Evolutionary conservation across 2,113 vertebrate species (phyloP), one percentile per base, ranked within the genome.

Genomic region (Polypterus senegalus): DNA sequence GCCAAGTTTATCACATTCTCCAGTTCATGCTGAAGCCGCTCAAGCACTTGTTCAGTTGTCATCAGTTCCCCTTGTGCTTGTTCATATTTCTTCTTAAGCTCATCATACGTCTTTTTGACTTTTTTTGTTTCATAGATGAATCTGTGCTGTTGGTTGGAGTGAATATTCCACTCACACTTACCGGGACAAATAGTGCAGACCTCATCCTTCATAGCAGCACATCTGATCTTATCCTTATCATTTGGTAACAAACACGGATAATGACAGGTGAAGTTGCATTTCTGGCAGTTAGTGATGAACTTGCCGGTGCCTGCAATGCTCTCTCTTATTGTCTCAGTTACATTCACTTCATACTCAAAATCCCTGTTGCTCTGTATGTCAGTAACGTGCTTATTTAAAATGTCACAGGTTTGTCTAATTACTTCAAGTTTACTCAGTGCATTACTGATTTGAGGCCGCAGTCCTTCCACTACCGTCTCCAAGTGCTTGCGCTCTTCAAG

Each of bases 21-120:
- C 3, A 67, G 49, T 4, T 73, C 58, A 3, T 54, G 2, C 51
- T 75, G 54, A 5, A 75, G 61, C 5, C 43, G 47, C 3, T 64
- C 9, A 44, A 67, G 59, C 4, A 73, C 63, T 5, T 75, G 52
- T 27, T 67, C 58, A 2, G 59, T 62, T 43, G 49, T 5, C 69
- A 73, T 67, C 27, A 66, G 65, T 10, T 65, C 62, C 47, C 47
- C 63, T n/a, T 52, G 53, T 3, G 66, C 70, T 5, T 66, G 58
- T 54, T 70, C 66, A n/a, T 72, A 73, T 57, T 73, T 71, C 2
- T 67, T 64, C 46, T 71, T 70, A 8, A 75, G 7, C 8, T 65
- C 63, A 9, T 49, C 48, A 4, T 67, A 10, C 3, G 69, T 73
- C 11, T 58, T 69, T 59, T 51, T 69, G 49, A 65, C 61, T 7